These are phyloP conservation scores for Drosophila melanica DNA, from an alignment of 1,140 invertebrate genomes.

Conservation along the genomic window DNA sequence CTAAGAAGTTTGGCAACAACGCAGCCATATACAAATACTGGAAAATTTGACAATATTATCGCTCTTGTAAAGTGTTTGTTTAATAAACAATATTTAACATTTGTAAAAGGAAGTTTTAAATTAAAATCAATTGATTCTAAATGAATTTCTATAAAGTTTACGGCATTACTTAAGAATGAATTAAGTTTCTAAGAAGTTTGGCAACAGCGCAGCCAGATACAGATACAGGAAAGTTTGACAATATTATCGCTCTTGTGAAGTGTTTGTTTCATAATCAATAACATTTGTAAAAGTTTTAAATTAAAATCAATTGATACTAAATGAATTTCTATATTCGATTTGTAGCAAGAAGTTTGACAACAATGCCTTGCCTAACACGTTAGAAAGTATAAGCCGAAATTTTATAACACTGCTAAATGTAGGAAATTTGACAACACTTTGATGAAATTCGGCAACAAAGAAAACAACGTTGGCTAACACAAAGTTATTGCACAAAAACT, in stretches of 20 bases:
- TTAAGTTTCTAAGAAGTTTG: neutral
- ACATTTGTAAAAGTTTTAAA: no score
- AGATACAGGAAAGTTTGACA: no score
- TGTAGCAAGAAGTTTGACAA: neutral
- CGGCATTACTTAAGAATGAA: neutral
- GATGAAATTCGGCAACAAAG: neutral
- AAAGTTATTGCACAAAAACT: neutral
- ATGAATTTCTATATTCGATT: no score
- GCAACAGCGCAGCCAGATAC: slow-evolving; percentile 8
- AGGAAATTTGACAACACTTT: neutral
- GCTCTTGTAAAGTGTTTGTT: neutral
- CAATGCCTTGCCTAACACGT: neutral
- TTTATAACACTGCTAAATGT: neutral
- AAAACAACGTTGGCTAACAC: neutral
- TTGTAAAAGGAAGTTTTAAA: no score
- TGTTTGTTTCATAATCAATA: neutral
- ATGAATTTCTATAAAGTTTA: no score
- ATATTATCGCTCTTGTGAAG: neutral
- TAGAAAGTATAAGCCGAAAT: no score
- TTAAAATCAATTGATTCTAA: no score
- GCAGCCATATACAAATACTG: no score
- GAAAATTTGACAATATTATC: no score
- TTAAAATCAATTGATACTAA: no score
- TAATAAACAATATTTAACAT: neutral
- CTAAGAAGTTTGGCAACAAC: slow-evolving; percentile 8